A percentile compares a stretch with the other conserved stretches of the same genome.
phyloP scores from a whole-genome alignment of 2,888 invertebrate species.

The Dynastes grantii region DNA sequence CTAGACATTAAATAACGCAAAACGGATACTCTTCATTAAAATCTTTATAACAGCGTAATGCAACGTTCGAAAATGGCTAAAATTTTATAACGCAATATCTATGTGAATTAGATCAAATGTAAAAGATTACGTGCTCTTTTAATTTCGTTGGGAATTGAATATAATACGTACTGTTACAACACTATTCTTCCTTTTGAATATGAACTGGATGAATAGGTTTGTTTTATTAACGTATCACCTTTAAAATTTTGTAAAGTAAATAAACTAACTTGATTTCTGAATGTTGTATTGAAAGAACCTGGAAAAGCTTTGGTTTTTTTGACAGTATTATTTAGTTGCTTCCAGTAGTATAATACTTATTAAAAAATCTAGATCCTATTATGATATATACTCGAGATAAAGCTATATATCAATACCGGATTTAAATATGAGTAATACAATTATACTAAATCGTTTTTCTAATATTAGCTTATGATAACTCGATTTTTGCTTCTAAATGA shows the following conservation, averaged over 20 bases:
- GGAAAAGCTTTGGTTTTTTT: constrained; percentile 14
- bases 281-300: not conserved
- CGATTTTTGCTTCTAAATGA: too few species aligned
- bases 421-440: too few species aligned
- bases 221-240: too few species aligned
- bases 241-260: not conserved
- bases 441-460: too few species aligned
- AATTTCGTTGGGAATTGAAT: not conserved
- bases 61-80: constrained; percentile 3
- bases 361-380: not conserved
- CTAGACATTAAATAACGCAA: too few species aligned
- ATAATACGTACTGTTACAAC: not conserved
- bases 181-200: too few species aligned
- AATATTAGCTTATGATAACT: too few species aligned
- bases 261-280: not conserved
- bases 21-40: constrained; percentile 1
- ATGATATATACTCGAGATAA: too few species aligned
- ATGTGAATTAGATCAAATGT: constrained; percentile 10
- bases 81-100: not conserved
- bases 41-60: not conserved
- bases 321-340: not conserved
- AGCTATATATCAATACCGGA: too few species aligned
- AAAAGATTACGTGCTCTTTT: not conserved
- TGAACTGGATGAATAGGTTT: too few species aligned
- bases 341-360: not conserved